Base-by-base conservation (phyloP, 2,888 invertebrate genomes). In the Dermolepida albohirtum region DNA sequence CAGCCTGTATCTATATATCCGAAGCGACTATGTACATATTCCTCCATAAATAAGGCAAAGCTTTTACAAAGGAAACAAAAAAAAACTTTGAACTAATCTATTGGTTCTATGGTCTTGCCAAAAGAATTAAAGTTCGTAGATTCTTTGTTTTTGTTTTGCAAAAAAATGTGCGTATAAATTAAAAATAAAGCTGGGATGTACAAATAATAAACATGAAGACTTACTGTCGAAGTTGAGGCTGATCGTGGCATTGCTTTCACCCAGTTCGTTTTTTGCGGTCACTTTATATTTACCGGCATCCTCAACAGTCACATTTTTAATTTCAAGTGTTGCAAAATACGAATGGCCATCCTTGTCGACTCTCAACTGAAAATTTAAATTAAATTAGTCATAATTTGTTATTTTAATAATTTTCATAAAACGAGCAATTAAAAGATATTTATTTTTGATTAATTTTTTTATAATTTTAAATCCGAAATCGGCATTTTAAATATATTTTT, bases 201-300 rank as follows among this genome's bases (percentile, higher is more conserved):
- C 62, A 69, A 62, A 69, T 65, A 44, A 10, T 34, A 47, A 59
- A 69, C 68, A 69, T 66, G 39, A 29, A 39, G 49, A 59, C 96
- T 95, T 89, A 97, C 97, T 97, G 91, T 96, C 96, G 88, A 97
- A 96, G 87, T 97, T 97, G 79, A 97, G 91, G 87, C 96, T 96
- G 85, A 97, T 96, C 73, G 96, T 96, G 72, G 96, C 96, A 84
- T 96, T 96, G 83, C 96, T 96, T 86, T 98, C 97, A 83, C 98
- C 98, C 79, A 97, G 90, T 86, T 97, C 96, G 87, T 97, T 98
- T 87, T 97, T 97, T 79, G 96, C 96, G 79, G 94, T 96, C 79
- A 97, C 96, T 87, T 95, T 93, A 86, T 96, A 96, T 87, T 96
- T 97, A 82, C 96, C 97, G 85, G 96, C 96, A 88, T 97, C 96